phyloP scores from a whole-genome alignment of 2,888 invertebrate genomes.

The Trichopoda pennipes region DNA sequence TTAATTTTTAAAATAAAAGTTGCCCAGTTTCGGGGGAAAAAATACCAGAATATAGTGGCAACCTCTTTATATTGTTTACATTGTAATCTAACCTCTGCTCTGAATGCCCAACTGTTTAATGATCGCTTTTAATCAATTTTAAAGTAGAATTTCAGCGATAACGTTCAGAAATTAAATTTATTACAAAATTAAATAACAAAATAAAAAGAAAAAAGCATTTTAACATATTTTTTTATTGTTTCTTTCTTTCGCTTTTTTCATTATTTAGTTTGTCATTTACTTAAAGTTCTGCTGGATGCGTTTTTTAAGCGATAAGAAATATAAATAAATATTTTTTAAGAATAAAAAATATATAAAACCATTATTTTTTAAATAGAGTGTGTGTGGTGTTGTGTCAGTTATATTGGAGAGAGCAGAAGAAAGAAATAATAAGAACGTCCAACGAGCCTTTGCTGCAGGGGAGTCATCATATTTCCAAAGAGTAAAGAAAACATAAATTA shows the following conservation, averaged over 20 bases:
- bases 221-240: not conserved
- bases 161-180: conserved; percentile 19
- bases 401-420: no score
- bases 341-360: conserved; percentile 1
- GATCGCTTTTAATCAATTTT: not conserved
- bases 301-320: conserved; percentile 40
- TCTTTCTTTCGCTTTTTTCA: no score
- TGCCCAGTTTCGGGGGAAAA: not conserved
- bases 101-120: not conserved
- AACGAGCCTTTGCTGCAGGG: no score
- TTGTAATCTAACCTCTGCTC: not conserved
- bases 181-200: not conserved
- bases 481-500: no score
- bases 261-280: not conserved
- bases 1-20: no score
- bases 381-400: not conserved
- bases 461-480: no score
- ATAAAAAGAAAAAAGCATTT: no score
- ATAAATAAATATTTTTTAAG: not conserved
- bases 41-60: not conserved
- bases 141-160: conserved; percentile 13
- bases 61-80: conserved; percentile 11
- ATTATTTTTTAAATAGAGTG: conserved; percentile 35
- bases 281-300: not conserved
- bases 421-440: no score